A percentile compares a stretch with the other conserved stretches of the same genome.
Evolutionary conservation across 2,797 vertebrate species (phyloP).

Genomic region (Pelochelys cantorii): DNA sequence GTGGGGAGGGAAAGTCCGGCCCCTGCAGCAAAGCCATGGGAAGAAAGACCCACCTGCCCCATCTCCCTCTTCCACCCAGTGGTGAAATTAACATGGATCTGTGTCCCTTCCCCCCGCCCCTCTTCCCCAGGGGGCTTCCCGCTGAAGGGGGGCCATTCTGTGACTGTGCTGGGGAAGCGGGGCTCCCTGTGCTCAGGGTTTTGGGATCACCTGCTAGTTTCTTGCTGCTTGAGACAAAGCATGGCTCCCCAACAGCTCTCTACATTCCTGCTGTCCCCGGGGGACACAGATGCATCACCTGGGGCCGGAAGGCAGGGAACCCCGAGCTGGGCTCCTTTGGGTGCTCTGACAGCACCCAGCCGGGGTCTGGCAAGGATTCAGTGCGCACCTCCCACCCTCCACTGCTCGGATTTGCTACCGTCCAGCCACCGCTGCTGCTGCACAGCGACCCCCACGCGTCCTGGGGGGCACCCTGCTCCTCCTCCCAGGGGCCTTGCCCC

Average conservation of each 20-base stretch:
- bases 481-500: too few species aligned
- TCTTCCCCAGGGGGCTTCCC: too few species aligned
- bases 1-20: not conserved
- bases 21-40: not conserved
- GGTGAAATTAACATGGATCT: not conserved
- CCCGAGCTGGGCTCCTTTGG: not conserved
- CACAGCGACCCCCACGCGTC: not conserved
- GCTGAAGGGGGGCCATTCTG: not conserved
- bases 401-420: too few species aligned
- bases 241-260: not conserved
- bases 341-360: too few species aligned
- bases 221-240: not conserved
- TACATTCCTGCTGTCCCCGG: not conserved
- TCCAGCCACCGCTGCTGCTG: too few species aligned
- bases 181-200: not conserved
- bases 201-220: not conserved
- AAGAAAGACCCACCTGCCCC: not conserved
- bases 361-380: not conserved
- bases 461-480: not conserved
- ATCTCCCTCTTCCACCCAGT: not conserved
- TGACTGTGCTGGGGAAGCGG: not conserved
- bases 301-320: too few species aligned
- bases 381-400: too few species aligned
- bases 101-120: too few species aligned
- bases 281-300: not conserved